A percentile compares a stretch with the other conserved stretches of the same genome.
These are phyloP conservation scores for Tautogolabrus adspersus DNA, from an alignment of 2,113 vertebrate genomes.

Conservation along the genomic window DNA sequence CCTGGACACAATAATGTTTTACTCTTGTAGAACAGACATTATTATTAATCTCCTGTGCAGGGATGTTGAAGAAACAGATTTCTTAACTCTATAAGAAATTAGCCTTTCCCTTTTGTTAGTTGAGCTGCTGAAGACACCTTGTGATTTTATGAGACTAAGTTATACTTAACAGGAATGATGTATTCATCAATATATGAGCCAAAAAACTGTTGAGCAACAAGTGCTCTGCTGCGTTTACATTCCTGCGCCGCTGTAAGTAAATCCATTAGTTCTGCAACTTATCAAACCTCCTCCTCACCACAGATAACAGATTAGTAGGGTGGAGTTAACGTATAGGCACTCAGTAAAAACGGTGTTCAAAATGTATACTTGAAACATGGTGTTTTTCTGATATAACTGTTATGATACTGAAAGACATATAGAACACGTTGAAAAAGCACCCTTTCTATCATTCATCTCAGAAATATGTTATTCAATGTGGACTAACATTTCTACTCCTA, in stretches of 20 bases:
- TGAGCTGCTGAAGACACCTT: not conserved
- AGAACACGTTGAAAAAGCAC: not conserved
- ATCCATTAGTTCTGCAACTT: conserved; percentile 20
- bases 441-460: too few species aligned
- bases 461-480: too few species aligned
- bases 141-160: not conserved
- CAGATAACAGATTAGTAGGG: conserved; percentile 67
- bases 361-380: not conserved
- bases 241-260: conserved; percentile 24
- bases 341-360: not conserved
- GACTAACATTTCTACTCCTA: too few species aligned
- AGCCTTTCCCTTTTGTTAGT: not conserved
- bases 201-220: not conserved
- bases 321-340: conserved; percentile 55
- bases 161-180: not conserved
- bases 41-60: not conserved
- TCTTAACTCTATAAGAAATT: not conserved
- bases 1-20: not conserved
- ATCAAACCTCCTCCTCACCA: conserved; percentile 20
- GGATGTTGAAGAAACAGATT: too few species aligned
- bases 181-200: conserved; percentile 4
- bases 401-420: not conserved
- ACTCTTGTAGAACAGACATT: not conserved
- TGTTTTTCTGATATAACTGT: not conserved
- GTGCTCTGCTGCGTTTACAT: conserved; percentile 16